Percentiles rank a stretch among this genome's conserved stretches.
These are phyloP conservation scores for Margarornis squamiger DNA, from an alignment of 2,797 vertebrate genomes.

Conservation along the genomic window DNA sequence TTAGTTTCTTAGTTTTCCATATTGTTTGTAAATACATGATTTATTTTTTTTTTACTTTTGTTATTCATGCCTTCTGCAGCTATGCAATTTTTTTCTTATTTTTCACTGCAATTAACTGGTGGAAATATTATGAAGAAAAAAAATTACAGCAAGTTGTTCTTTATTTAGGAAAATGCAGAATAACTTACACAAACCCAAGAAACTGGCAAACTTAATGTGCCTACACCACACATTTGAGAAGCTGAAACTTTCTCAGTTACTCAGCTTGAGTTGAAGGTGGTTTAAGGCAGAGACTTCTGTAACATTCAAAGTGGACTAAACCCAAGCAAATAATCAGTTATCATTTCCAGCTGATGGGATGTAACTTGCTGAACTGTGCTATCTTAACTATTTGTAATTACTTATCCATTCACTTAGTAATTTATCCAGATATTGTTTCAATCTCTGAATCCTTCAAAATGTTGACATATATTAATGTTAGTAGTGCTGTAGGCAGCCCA, in stretches of 20 bases:
- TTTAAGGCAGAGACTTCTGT: not conserved
- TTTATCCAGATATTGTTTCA: not conserved
- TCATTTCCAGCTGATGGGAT: not conserved
- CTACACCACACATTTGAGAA: not conserved
- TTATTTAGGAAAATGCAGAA: not conserved
- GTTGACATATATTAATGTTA: conserved; percentile 27
- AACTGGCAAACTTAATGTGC: not conserved
- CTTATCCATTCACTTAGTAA: not conserved
- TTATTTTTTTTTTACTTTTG: not conserved
- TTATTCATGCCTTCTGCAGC: not conserved
- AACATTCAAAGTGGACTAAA: not conserved
- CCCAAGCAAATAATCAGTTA: not conserved
- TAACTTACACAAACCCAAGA: not conserved
- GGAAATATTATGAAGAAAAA: not conserved
- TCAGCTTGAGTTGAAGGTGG: not conserved
- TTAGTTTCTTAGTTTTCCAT: not conserved
- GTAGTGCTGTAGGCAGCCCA: not conserved
- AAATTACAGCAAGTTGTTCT: not conserved
- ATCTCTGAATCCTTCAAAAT: not conserved
- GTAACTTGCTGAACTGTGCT: not conserved
- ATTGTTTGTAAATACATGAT: not conserved
- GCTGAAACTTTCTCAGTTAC: not conserved
- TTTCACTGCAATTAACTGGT: not conserved
- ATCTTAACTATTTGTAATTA: not conserved
- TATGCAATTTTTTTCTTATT: not conserved